Percentiles rank a stretch among this genome's conserved stretches.
phyloP scores from a whole-genome alignment of 2,888 invertebrate species.

The Leucophenga maculata region DNA sequence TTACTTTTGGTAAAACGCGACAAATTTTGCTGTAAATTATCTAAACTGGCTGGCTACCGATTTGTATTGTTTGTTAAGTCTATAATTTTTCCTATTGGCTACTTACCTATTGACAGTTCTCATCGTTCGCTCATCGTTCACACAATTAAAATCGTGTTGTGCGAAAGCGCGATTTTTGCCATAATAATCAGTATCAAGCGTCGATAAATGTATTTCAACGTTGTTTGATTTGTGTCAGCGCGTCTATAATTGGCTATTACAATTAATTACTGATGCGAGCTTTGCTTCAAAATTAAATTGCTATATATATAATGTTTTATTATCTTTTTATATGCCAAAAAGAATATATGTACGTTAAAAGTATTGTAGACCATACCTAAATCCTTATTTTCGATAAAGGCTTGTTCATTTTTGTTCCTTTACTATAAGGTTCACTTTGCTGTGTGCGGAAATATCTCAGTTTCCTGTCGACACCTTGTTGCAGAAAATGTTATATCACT shows the following conservation, averaged over 20 bases:
- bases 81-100: not conserved
- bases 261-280: not conserved
- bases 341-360: too few relatives aligned
- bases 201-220: not conserved
- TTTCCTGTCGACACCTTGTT: too few relatives aligned
- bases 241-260: conserved; percentile 9
- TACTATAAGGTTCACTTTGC: too few relatives aligned
- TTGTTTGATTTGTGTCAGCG: conserved; percentile 10
- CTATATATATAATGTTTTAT: not conserved
- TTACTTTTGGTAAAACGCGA: conserved; percentile 1
- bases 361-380: too few relatives aligned
- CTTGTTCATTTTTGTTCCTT: too few relatives aligned
- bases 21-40: not conserved
- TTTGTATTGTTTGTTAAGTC: not conserved
- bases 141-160: conserved; percentile 19
- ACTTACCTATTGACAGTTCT: conserved; percentile 6
- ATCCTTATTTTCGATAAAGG: too few relatives aligned
- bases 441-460: too few relatives aligned
- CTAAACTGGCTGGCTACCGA: not conserved
- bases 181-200: not conserved
- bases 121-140: not conserved
- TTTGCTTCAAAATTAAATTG: not conserved
- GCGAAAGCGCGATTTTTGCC: not conserved
- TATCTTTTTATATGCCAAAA: not conserved
- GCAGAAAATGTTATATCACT: too few relatives aligned